phyloP scores from a whole-genome alignment of 2,888 invertebrate genomes.

The Drosophila kokeensis region DNA sequence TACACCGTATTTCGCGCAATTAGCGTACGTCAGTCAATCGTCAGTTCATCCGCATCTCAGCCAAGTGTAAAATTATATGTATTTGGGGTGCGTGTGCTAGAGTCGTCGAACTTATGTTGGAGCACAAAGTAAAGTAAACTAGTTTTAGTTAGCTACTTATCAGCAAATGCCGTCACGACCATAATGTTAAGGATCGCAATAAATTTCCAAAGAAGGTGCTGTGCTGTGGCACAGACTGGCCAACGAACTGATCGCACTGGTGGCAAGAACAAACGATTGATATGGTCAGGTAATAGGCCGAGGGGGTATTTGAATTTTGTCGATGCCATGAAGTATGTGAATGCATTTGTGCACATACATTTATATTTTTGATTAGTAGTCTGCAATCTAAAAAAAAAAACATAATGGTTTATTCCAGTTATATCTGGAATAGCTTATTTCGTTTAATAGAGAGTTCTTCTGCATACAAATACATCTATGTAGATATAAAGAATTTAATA shows the following conservation, averaged over 20 bases:
- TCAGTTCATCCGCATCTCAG: slow-evolving; percentile 48
- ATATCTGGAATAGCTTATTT: background rate
- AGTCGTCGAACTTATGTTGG: slow-evolving; percentile 59
- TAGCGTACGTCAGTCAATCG: slow-evolving; percentile 26
- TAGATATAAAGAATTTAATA: background rate
- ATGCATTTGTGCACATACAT: background rate
- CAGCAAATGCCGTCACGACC: background rate
- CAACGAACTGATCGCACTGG: background rate
- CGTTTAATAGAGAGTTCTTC: background rate
- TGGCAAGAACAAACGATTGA: background rate
- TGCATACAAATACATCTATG: background rate
- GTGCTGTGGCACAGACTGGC: background rate
- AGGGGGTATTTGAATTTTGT: background rate
- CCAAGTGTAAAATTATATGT: slow-evolving; percentile 59
- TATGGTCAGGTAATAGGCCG: background rate
- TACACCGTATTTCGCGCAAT: slow-evolving; percentile 10
- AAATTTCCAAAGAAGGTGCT: background rate
- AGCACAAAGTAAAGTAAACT: background rate
- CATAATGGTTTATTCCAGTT: background rate
- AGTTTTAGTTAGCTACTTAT: slow-evolving; percentile 1
- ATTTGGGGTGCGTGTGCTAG: slow-evolving; percentile 27
- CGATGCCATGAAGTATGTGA: background rate
- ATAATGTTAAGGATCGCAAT: slow-evolving; percentile 1
- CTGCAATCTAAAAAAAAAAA: background rate
- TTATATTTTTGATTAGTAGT: background rate